Evolutionary conservation across 2,888 invertebrate species (phyloP), one percentile per base, ranked within the genome.

Genomic region (Liodrosophila aerea): DNA sequence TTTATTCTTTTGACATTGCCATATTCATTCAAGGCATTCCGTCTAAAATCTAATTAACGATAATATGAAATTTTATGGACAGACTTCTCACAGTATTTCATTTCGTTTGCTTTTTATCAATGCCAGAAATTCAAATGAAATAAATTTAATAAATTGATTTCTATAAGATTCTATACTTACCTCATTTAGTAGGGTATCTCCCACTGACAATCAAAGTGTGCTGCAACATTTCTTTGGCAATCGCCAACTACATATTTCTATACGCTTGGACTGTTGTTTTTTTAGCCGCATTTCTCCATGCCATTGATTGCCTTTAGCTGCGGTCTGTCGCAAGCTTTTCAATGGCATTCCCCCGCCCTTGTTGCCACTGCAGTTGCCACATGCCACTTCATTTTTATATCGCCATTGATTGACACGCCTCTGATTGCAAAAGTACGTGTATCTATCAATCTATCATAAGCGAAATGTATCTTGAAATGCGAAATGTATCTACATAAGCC

Each of bases 241-340:
- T 51, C 36, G 27, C 54, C 37, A 36, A 51, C 54, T 51, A n/a
- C n/a, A n/a, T n/a, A 36, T 57, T 54, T 33, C 60, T 37, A 18
- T 31, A 15, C 16, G 12, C 43, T 16, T 37, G 13, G 47, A 13
- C 33, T 33, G 16, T n/a, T n/a, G n/a, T n/a, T 8, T 9, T 12
- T 27, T 7, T 47, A 8, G 22, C 13, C 22, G 16, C 57, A 57
- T 43, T 51, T 54, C 37, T 40, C 52, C 52, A 22, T 4, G 3
- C 49, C 71, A 71, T 54, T 71, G 67, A 64, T 64, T 68, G 65
- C 58, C 22, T 31, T 34, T 36, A 47, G 54, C 46, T 36, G 5
- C 16, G 39, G 33, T 39, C 11, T 59, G 52, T 30, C 41, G 58
- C 71, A 50, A 58, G 22, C 49, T 41, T 44, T 53, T 53, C 15